Base-by-base conservation (phyloP, 2,888 invertebrate species). In the Erebia epiphron region DNA sequence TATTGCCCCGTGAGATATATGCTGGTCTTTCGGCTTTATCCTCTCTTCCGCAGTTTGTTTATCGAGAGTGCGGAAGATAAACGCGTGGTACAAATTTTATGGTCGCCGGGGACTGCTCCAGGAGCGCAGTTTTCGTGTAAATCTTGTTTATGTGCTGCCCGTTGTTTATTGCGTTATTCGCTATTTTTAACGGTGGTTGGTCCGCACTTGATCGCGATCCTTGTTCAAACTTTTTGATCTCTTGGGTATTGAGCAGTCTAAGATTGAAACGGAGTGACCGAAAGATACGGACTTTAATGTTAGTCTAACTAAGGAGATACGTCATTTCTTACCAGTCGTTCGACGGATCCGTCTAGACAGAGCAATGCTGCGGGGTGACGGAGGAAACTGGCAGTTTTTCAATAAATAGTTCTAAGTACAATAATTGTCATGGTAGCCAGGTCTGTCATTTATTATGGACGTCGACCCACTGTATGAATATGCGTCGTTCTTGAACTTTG, bases 1-100 rank as follows among this genome's bases (percentile, higher is more conserved):
- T 91, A 92, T 90, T 89, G 89, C 89, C 75, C 46, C 79, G 76
- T 78, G 86, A 91, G 90, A 91, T 90, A 88, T 91, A 90, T 86
- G 87, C 83, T 80, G 85, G 89, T 89, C 87, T 90, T 88, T 89
- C 79, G 87, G 86, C 85, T 88, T 90, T 90, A 91, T 86, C 87
- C 88, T 84, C 87, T 84, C 83, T 83, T 80, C 85, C 82, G 79
- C 83, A 81, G 90, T 88, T 89, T 90, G 91, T 92, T 91, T 91
- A 91, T 89, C 84, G 86, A 84, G 85, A 83, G 82, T 83, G 79
- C 79, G 68, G 77, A 73, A 83, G 84, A 86, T 85, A 85, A 85
- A 85, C 86, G 88, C 78, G 82, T 83, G 87, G 80, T 85, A 82
- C 84, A 81, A 85, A 86, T 87, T 91, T 89, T 89, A 92, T 88